Evolutionary conservation across 2,888 invertebrate genomes (phyloP).

Genomic region (Synergus umbraculus): DNA sequence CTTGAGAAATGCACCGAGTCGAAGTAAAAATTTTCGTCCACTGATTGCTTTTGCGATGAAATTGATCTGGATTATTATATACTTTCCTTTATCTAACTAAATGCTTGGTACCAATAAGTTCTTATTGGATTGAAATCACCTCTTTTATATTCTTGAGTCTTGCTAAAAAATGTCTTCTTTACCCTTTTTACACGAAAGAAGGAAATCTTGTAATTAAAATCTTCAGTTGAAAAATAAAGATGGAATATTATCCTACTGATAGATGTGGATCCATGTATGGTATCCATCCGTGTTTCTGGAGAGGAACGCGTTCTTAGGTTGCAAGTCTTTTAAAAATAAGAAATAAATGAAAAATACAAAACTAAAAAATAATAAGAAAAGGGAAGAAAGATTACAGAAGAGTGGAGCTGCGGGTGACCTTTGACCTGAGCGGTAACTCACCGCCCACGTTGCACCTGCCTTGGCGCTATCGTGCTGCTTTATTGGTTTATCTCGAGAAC

Average conservation of each 20-base stretch:
- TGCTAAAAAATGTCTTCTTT: no score
- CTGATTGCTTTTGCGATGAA: background rate
- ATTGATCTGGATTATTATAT: background rate
- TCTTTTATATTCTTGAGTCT: no score
- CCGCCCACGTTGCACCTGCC: conserved; percentile 75
- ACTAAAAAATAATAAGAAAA: conserved; percentile 46
- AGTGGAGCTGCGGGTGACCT: conserved; percentile 66
- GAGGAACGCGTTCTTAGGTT: conserved; percentile 47
- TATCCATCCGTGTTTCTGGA: conserved; percentile 49
- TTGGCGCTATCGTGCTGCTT: conserved; percentile 66
- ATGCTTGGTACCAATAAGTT: no score
- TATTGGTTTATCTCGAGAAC: conserved; percentile 71
- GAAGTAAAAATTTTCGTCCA: background rate
- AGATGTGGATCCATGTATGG: conserved; percentile 38
- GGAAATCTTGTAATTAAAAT: no score
- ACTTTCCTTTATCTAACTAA: no score
- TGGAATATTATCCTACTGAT: no score
- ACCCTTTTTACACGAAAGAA: no score
- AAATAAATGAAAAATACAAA: conserved; percentile 41
- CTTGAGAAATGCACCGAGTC: conserved; percentile 26
- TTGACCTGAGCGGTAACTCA: conserved; percentile 70
- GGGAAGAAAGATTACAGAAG: conserved; percentile 67
- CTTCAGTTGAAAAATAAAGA: no score
- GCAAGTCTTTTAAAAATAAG: conserved; percentile 44
- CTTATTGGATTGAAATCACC: no score